Conservation (phyloP, 2,797 vertebrate species). For the Poeciliopsis infans region DNA sequence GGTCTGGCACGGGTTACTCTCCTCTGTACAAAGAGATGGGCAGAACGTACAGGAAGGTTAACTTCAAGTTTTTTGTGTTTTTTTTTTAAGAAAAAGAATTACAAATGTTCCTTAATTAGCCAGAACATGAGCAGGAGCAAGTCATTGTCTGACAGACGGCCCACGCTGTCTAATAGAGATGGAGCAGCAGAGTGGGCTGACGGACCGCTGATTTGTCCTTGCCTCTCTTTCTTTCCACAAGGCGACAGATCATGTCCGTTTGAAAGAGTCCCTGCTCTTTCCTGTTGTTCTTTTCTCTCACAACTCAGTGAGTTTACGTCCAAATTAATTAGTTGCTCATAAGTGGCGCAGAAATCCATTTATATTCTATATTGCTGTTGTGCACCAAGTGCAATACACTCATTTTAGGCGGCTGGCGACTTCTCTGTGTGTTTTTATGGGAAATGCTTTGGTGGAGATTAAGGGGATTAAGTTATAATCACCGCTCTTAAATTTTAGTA, state of each 20-base stretch:
- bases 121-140: constrained; percentile 3
- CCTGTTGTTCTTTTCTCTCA: background rate
- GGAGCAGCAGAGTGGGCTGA: constrained; percentile 20
- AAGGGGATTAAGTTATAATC: constrained; percentile 74
- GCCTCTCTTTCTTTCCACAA: constrained; percentile 58
- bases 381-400: constrained; percentile 63
- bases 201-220: constrained; percentile 7
- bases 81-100: constrained; percentile 19
- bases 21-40: constrained; percentile 66
- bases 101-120: constrained; percentile 39
- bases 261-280: constrained; percentile 9
- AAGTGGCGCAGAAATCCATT: constrained; percentile 43
- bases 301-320: constrained; percentile 47
- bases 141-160: constrained; percentile 18
- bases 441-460: constrained; percentile 63
- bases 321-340: constrained; percentile 73
- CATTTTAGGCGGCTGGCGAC: constrained; percentile 52
- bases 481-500: constrained; percentile 67
- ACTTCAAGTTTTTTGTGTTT: constrained; percentile 7
- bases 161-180: constrained; percentile 57
- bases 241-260: constrained; percentile 56
- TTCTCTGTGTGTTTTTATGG: constrained; percentile 44
- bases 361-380: constrained; percentile 60
- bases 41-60: constrained; percentile 6
- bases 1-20: constrained; percentile 86